Evolutionary conservation across 2,888 invertebrate species (phyloP), one percentile per base, ranked within the genome.

Genomic region (Lithosia quadra): DNA sequence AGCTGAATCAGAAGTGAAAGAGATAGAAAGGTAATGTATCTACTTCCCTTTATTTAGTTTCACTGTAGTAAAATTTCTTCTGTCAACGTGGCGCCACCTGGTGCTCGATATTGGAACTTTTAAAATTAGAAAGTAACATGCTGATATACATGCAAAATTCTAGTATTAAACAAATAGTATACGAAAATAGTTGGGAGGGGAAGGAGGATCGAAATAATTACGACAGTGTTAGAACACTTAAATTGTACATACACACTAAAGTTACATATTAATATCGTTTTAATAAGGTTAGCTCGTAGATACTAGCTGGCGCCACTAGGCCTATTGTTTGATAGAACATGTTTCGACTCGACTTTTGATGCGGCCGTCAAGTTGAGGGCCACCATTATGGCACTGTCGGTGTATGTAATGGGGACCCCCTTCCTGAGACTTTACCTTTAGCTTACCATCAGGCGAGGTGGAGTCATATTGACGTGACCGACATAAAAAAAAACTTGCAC

Each of bases 11-110:
- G 15, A 39, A 22, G 22, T 60, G 39, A 39, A 60, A 60, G 24
- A 60, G 18, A 39, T 60, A 60, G 22, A 60, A 60, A 22, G 3
- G 24, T 39, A 15, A 22, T 36, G 9, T 39, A 24, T 60, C 39
- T 60, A 60, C 60, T 60, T 60, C 39, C 60, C 60, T 60, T 60
- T 18, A 39, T 24, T 36, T 15, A 9, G 22, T 60, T 60, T 15
- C 36, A 9, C 18, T 39, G 39, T 39, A 10, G 60, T 39, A 39
- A 39, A 15, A 24, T 24, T 18, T 60, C 39, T 22, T 60, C 39
- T 39, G 8, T 60, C 9, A 39, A 60, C 36, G 21, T 56, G 39
- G 36, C 36, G 60, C 39, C 39, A 0, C 22, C 22, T 36, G 60
- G 10, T 39, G 60, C 24, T 39, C 18, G 24, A 39, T 18, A 49